These are phyloP conservation scores for Eurois occulta DNA, from an alignment of 2,888 invertebrate species.

Conservation along the genomic window DNA sequence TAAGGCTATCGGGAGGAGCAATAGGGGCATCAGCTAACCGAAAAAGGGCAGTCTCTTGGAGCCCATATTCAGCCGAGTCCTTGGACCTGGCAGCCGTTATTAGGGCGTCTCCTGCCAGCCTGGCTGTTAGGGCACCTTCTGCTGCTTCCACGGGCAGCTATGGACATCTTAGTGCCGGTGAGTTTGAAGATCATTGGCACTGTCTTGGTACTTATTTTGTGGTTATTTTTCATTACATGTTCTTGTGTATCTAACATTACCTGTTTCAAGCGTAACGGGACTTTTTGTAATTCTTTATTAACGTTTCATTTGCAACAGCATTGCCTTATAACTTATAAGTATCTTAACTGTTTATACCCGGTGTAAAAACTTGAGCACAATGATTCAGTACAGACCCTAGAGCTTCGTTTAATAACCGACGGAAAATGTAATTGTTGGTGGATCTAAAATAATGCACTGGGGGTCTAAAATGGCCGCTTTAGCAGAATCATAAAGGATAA, in stretches of 20 bases:
- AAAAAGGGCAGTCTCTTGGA: constrained; percentile 98
- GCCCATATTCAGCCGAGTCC: constrained; percentile 98
- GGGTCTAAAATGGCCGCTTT: too few relatives aligned
- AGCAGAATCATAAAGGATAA: too few relatives aligned
- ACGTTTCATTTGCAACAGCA: not conserved
- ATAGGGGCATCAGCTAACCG: constrained; percentile 92
- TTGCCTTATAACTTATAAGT: not conserved
- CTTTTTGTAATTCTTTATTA: too few relatives aligned
- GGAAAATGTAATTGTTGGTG: not conserved
- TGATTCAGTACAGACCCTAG: not conserved
- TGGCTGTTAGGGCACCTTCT: constrained; percentile 96
- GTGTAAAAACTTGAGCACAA: not conserved
- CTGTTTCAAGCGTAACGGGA: not conserved
- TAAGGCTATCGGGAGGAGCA: constrained; percentile 86
- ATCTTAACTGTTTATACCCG: not conserved
- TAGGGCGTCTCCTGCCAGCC: constrained; percentile 97
- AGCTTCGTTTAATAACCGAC: not conserved
- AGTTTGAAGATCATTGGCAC: constrained; percentile 62
- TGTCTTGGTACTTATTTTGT: constrained; percentile 60
- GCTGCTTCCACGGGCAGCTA: constrained; percentile 97
- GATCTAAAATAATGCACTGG: not conserved
- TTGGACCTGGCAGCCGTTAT: constrained; percentile 98
- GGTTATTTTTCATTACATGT: constrained; percentile 30
- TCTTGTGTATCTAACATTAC: constrained; percentile 15
- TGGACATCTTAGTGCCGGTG: constrained; percentile 98